Evolutionary conservation across 2,888 invertebrate species (phyloP).

Genomic region (Rhamphomyia laevipes): DNA sequence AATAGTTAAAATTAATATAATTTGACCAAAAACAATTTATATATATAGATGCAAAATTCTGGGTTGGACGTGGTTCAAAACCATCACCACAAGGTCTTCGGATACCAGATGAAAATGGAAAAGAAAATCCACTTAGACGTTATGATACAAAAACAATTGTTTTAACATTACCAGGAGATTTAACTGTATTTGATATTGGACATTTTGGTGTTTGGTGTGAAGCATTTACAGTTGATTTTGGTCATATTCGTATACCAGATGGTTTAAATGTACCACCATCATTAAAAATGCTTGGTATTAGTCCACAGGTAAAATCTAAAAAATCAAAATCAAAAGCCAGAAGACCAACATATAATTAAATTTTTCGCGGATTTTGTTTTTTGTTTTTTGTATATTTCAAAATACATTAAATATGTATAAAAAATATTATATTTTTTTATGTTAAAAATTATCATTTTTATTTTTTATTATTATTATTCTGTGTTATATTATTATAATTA

Average conservation of each 20-base stretch:
- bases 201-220: slow-evolving; percentile 92
- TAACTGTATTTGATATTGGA: slow-evolving; percentile 85
- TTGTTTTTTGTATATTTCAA: too few species aligned
- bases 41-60: slow-evolving; percentile 77
- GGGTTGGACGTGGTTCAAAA: slow-evolving; percentile 74
- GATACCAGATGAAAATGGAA: slow-evolving; percentile 86
- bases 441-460: too few species aligned
- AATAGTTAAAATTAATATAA: too few species aligned
- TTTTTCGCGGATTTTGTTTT: too few species aligned
- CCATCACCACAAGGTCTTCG: slow-evolving; percentile 74
- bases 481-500: too few species aligned
- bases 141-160: slow-evolving; percentile 84
- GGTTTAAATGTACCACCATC: slow-evolving; percentile 77
- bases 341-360: not conserved
- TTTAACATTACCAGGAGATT: slow-evolving; percentile 73
- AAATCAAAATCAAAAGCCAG: not conserved
- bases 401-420: not conserved
- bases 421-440: too few species aligned
- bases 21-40: not conserved
- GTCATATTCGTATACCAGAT: slow-evolving; percentile 67
- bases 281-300: slow-evolving; percentile 84
- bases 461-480: too few species aligned
- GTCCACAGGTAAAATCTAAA: slow-evolving; percentile 70
- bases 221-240: slow-evolving; percentile 86
- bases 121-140: slow-evolving; percentile 60